Evolutionary conservation across 2,888 invertebrate genomes (phyloP).

Genomic region (Hybos culiciformis): DNA sequence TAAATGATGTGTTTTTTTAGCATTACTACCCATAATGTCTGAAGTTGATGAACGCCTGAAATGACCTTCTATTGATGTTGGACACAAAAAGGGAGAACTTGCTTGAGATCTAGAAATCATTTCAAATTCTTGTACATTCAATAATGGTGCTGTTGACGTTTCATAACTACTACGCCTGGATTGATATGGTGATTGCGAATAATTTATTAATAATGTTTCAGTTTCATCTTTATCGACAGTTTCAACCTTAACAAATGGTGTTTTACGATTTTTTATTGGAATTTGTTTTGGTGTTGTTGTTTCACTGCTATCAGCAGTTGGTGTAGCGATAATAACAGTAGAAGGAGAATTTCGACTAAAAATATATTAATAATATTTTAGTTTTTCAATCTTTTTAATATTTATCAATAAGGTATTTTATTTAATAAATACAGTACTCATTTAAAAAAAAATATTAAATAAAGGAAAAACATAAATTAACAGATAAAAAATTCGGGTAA

Average conservation of each 20-base stretch:
- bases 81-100: constrained; percentile 30
- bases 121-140: constrained; percentile 23
- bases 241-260: constrained; percentile 31
- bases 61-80: constrained; percentile 23
- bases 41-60: constrained; percentile 35
- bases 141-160: constrained; percentile 23
- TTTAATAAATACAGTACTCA: too few relatives aligned
- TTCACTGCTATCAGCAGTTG: background rate
- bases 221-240: constrained; percentile 29
- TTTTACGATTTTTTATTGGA: constrained; percentile 17
- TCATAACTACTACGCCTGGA: constrained; percentile 26
- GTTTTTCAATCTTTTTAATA: background rate
- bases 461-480: too few relatives aligned
- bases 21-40: constrained; percentile 26
- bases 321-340: background rate
- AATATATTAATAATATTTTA: background rate
- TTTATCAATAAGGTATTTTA: too few relatives aligned
- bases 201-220: constrained; percentile 26
- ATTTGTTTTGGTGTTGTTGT: constrained; percentile 4
- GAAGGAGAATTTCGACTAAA: constrained; percentile 3
- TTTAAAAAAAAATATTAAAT: too few relatives aligned
- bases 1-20: constrained; percentile 2
- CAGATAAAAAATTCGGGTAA: too few relatives aligned
- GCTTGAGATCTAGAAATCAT: constrained; percentile 22
- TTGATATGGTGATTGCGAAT: constrained; percentile 29